Conservation (phyloP, 1,140 invertebrate species). For the Varroa destructor region DNA sequence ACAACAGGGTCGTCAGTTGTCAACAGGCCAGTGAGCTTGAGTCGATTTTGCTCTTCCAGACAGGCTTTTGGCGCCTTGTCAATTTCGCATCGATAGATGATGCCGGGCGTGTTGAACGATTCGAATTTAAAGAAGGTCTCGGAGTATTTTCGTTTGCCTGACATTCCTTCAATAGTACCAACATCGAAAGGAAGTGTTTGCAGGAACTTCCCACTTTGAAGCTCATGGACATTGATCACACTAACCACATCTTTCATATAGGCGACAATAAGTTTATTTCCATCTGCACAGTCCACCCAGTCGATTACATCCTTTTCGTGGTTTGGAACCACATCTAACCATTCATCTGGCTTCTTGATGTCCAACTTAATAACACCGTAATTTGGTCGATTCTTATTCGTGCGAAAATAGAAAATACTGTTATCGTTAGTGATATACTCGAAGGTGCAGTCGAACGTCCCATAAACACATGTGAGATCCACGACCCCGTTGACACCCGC, state of each 20-base stretch:
- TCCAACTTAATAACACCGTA: conserved; percentile 78
- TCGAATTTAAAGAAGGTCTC: conserved; percentile 89
- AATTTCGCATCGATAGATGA: conserved; percentile 68
- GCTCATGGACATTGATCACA: conserved; percentile 62
- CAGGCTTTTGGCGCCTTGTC: conserved; percentile 9
- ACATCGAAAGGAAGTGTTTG: conserved; percentile 64
- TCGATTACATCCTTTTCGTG: conserved; percentile 74
- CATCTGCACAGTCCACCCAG: conserved; percentile 65
- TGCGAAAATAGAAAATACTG: conserved; percentile 66
- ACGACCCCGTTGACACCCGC: conserved; percentile 50
- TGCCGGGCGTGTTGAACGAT: conserved; percentile 79
- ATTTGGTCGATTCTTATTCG: conserved; percentile 84
- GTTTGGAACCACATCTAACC: conserved; percentile 69
- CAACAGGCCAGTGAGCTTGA: not conserved
- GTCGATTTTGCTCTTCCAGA: not conserved
- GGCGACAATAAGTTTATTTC: conserved; percentile 71
- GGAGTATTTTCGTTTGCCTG: conserved; percentile 64
- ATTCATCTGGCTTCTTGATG: conserved; percentile 55
- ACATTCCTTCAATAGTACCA: conserved; percentile 68
- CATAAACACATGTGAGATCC: conserved; percentile 58
- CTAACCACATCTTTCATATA: conserved; percentile 87
- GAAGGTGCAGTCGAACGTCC: not conserved
- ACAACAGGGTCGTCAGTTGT: conserved; percentile 57
- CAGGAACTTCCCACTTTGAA: conserved; percentile 57
- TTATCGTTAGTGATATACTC: conserved; percentile 64